Evolutionary conservation across 2,888 invertebrate genomes (phyloP).

Genomic region (Folsomia manolachei): DNA sequence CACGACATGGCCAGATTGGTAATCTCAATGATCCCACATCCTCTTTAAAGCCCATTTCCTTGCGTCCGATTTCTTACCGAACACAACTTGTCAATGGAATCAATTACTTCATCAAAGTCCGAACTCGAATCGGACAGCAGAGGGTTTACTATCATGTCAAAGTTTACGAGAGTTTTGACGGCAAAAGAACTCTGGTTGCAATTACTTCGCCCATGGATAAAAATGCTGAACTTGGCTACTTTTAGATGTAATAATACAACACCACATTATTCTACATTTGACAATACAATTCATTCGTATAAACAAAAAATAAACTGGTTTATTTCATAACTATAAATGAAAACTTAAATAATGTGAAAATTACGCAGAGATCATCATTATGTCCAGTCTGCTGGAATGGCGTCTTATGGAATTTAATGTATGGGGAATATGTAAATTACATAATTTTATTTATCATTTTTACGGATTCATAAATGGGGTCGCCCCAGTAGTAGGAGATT

Average conservation of each 20-base stretch:
- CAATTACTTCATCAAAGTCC: constrained; percentile 32
- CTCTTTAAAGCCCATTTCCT: constrained; percentile 5
- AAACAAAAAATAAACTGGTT: too few relatives aligned
- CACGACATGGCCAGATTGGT: constrained; percentile 4
- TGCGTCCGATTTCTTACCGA: constrained; percentile 26
- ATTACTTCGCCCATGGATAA: neutral
- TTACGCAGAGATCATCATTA: neutral
- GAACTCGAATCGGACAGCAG: constrained; percentile 9
- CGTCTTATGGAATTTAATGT: too few relatives aligned
- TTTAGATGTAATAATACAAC: too few relatives aligned
- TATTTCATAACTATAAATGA: too few relatives aligned
- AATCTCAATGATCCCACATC: neutral
- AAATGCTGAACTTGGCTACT: neutral
- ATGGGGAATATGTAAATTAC: too few relatives aligned
- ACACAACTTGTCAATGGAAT: constrained; percentile 32
- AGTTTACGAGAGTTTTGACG: constrained; percentile 24
- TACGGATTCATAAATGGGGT: neutral
- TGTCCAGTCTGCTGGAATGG: too few relatives aligned
- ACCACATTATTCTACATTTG: too few relatives aligned
- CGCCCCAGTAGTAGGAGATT: neutral
- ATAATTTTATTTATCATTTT: neutral
- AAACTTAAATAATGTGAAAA: too few relatives aligned
- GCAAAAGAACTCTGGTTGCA: neutral
- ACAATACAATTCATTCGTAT: too few relatives aligned
- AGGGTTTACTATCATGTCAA: constrained; percentile 26